phyloP scores from a whole-genome alignment of 2,113 vertebrate genomes.

The Cricetomys ansorgei region DNA sequence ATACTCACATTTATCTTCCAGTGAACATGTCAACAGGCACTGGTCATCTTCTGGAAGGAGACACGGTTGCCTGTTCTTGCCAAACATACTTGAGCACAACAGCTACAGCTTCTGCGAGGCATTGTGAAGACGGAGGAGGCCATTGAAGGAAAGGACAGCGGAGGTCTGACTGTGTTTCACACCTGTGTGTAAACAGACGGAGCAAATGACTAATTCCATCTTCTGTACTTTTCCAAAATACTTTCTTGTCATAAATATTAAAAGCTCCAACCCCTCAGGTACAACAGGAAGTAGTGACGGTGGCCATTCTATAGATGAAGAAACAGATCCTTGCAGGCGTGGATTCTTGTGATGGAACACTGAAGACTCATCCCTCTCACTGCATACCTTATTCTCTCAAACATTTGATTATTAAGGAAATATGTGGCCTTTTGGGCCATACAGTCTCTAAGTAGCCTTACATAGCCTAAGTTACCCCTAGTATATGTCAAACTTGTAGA shows the following conservation, averaged over 20 bases:
- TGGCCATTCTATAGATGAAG: neutral
- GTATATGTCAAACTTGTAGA: neutral
- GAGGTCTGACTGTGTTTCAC: neutral
- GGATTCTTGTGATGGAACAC: neutral
- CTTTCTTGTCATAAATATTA: neutral
- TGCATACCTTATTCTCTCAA: neutral
- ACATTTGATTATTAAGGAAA: neutral
- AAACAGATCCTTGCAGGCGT: neutral
- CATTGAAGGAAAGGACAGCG: neutral
- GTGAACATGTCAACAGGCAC: neutral
- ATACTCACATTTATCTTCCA: neutral
- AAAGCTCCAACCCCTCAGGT: neutral
- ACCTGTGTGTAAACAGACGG: neutral
- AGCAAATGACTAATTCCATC: neutral
- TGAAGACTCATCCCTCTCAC: neutral
- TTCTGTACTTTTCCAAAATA: neutral
- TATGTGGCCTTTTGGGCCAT: neutral
- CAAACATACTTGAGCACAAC: neutral
- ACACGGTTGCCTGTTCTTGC: neutral
- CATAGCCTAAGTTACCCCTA: neutral
- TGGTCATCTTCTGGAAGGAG: neutral
- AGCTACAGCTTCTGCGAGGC: too few relatives aligned
- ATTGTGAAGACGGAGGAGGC: neutral
- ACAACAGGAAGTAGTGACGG: neutral
- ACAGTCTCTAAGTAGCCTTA: neutral